A percentile compares a stretch with the other conserved stretches of the same genome.
phyloP scores from a whole-genome alignment of 1,140 invertebrate genomes.

The Saccostrea glomerata region DNA sequence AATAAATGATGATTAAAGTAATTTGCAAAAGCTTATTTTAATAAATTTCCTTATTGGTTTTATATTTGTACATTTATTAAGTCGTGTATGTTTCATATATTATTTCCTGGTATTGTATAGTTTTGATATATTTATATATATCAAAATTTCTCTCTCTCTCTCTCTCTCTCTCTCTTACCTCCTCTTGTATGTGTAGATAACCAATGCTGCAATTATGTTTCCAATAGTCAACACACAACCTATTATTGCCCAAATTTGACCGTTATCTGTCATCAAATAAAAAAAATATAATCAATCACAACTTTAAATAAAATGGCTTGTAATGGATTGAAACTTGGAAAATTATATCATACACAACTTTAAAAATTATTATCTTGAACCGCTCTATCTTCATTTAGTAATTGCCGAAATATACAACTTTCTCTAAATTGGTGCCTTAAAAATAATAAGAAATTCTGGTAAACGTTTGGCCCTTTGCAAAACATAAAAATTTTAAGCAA shows the following conservation, averaged over 20 bases:
- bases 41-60: too few relatives aligned
- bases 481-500: background rate
- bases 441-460: too few relatives aligned
- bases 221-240: background rate
- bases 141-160: background rate
- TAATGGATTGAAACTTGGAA: background rate
- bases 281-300: background rate
- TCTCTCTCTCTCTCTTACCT: background rate
- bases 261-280: background rate
- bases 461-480: too few relatives aligned
- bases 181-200: background rate
- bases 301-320: background rate
- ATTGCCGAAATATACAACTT: background rate
- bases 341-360: background rate
- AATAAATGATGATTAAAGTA: too few relatives aligned
- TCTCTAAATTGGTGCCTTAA: background rate
- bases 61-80: too few relatives aligned
- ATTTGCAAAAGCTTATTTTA: too few relatives aligned
- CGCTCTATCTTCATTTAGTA: background rate
- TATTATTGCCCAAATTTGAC: slow-evolving; percentile 4
- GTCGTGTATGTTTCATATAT: background rate
- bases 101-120: background rate
- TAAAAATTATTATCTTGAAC: too few relatives aligned
- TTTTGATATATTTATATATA: background rate
- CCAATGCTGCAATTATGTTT: background rate